Evolutionary conservation across 2,113 vertebrate species (phyloP).

Genomic region (Festucalex cinctus): DNA sequence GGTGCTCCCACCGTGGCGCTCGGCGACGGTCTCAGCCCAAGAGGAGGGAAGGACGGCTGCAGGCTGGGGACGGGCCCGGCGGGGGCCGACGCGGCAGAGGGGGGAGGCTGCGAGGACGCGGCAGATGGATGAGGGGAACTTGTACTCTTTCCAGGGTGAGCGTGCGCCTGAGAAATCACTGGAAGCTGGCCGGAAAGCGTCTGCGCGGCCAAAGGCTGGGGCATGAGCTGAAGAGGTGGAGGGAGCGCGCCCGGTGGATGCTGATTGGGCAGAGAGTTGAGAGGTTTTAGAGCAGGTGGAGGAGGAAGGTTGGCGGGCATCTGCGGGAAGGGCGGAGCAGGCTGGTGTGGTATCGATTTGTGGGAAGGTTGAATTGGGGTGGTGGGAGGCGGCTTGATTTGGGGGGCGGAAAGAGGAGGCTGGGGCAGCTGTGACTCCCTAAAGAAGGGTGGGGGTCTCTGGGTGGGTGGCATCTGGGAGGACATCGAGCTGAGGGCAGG

Average conservation of each 20-base stretch:
- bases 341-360: conserved; percentile 84
- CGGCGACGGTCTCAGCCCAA: conserved; percentile 55
- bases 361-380: conserved; percentile 89
- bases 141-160: conserved; percentile 70
- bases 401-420: conserved; percentile 79
- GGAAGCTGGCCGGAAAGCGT: conserved; percentile 81
- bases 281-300: conserved; percentile 90
- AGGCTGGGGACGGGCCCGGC: conserved; percentile 68
- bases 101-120: conserved; percentile 69
- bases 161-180: conserved; percentile 84
- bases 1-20: conserved; percentile 49
- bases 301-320: conserved; percentile 94
- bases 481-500: conserved; percentile 40
- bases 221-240: conserved; percentile 94
- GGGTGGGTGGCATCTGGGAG: conserved; percentile 38
- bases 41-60: conserved; percentile 71
- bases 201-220: conserved; percentile 81
- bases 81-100: conserved; percentile 54
- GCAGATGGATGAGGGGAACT: conserved; percentile 72
- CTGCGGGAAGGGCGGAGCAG: conserved; percentile 83
- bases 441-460: conserved; percentile 60
- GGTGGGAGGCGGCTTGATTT: conserved; percentile 92
- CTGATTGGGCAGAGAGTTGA: conserved; percentile 87
- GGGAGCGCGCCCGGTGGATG: conserved; percentile 89
- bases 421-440: conserved; percentile 81